Evolutionary conservation across 1,140 invertebrate species (phyloP), one percentile per base, ranked within the genome.

Genomic region (Lordiphosa stackelbergi): DNA sequence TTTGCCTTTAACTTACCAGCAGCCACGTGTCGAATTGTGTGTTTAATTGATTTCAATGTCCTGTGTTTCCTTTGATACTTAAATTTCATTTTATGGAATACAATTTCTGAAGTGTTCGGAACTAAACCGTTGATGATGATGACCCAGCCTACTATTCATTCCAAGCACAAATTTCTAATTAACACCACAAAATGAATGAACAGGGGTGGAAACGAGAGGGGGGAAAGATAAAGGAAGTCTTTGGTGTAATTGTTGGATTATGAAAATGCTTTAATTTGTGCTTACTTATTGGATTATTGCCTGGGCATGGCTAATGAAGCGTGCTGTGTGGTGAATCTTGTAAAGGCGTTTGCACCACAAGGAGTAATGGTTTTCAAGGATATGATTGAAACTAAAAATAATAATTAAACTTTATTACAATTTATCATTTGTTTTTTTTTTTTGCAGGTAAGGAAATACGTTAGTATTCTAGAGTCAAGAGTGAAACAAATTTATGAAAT

Each of bases 21-120:
- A 52, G 48, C 45, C 5, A 63, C 6, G 11, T 19, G 24, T 46
- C 43, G 35, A 36, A 68, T 34, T 5, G 57, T 49, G 35, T 40
- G 55, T 68, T 75, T 81, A 61, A 79, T 64, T 74, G 56, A 51
- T 73, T 75, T 66, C 36, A 53, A 28, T n/a, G 51, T 19, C n/a
- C 49, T 61, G 45, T 49, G 52, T 68, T 81, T 68, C 46, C 56
- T 79, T 64, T 79, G 71, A 71, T 81, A 81, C 75, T 81, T 81
- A 38, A 79, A 79, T 75, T 79, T 81, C 74, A 79, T 81, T 60
- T 69, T 53, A 5, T 47, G 16, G 54, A 56, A 45, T 58, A 37
- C 28, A 57, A 48, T 79, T 79, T 62, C 60, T 42, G 60, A 51
- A 28, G 34, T 49, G 53, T 9, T n/a, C 10, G 24, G n/a, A 37